Evolutionary conservation across 2,797 vertebrate genomes (phyloP).

Genomic region (Anguilla anguilla): DNA sequence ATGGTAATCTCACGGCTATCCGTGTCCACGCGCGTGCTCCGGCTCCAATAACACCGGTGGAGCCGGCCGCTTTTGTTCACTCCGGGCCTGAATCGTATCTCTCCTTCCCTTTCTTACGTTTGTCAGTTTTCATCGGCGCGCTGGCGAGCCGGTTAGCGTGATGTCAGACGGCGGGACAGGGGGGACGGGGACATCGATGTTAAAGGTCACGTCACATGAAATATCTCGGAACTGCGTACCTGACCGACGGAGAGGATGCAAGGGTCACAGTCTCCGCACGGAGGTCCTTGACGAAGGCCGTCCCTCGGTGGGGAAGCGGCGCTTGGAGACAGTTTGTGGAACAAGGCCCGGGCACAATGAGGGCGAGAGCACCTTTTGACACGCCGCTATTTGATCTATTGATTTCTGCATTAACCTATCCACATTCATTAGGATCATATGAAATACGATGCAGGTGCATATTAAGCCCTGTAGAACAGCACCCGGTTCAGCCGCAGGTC

Average conservation of each 20-base stretch:
- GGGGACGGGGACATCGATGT: background rate
- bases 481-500: background rate
- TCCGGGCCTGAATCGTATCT: constrained; percentile 16
- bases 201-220: background rate
- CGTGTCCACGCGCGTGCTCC: constrained; percentile 66
- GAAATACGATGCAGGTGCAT: background rate
- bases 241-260: background rate
- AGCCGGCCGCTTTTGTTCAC: constrained; percentile 51
- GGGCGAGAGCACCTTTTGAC: background rate
- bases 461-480: background rate
- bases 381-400: background rate
- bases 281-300: background rate
- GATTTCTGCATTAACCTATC: constrained; percentile 12
- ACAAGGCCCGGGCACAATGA: background rate
- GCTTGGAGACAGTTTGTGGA: constrained; percentile 10
- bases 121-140: constrained; percentile 25
- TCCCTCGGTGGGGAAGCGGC: background rate
- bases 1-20: constrained; percentile 78
- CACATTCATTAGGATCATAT: constrained; percentile 6
- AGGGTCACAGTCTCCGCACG: background rate
- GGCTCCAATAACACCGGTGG: constrained; percentile 55
- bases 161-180: background rate
- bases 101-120: background rate
- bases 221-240: background rate
- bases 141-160: background rate